phyloP scores from a whole-genome alignment of 2,797 vertebrate species.

The Gadopsis marmoratus region DNA sequence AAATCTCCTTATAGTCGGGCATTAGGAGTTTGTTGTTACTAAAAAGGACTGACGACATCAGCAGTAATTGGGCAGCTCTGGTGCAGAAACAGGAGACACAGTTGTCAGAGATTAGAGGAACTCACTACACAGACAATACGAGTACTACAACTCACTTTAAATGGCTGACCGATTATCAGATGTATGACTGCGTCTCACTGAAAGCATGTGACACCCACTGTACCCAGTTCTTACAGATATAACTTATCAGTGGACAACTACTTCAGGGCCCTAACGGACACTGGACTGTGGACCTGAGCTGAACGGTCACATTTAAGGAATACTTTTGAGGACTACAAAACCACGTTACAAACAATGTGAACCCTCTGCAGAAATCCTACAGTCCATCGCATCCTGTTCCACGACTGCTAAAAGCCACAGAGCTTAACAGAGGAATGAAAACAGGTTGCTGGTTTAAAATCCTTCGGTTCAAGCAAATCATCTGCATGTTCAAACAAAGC shows the following conservation, averaged over 20 bases:
- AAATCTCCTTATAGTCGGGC: not conserved
- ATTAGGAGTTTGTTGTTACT: not conserved
- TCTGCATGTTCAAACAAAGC: not conserved
- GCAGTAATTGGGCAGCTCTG: conserved; percentile 36
- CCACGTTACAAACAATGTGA: not conserved
- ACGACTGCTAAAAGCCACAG: not conserved
- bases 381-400: not conserved
- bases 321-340: not conserved
- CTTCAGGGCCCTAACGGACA: not conserved
- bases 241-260: conserved; percentile 19
- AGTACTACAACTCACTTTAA: not conserved
- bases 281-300: not conserved
- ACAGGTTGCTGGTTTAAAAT: not conserved
- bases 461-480: not conserved
- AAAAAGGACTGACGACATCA: conserved; percentile 33
- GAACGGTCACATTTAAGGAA: not conserved
- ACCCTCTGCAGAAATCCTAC: not conserved
- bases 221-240: not conserved
- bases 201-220: conserved; percentile 47
- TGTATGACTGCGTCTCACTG: conserved; percentile 14
- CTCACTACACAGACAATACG: not conserved
- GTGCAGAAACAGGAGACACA: no score
- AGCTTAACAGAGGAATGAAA: not conserved
- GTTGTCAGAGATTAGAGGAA: not conserved
- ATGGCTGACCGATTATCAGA: conserved; percentile 22